Conservation (phyloP, 2,888 invertebrate genomes). For the Oscheius sp. region DNA sequence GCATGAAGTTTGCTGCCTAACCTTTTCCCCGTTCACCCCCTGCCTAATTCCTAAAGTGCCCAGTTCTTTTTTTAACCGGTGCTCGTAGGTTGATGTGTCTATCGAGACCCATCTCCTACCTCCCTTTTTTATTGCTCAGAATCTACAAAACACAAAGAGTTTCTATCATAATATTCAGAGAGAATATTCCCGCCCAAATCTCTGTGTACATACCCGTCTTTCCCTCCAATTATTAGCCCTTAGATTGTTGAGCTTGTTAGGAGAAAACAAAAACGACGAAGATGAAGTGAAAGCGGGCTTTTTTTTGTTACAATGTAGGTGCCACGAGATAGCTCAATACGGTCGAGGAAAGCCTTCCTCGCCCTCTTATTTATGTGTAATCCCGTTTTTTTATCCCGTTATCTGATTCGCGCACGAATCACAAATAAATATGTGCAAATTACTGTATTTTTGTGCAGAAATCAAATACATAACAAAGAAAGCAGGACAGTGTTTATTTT, state of each 20-base stretch:
- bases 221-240: not conserved
- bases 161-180: conserved; percentile 23
- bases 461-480: too few species aligned
- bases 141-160: conserved; percentile 19
- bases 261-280: not conserved
- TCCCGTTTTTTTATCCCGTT: not conserved
- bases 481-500: too few species aligned
- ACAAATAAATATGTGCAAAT: conserved; percentile 2
- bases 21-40: not conserved
- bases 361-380: conserved; percentile 24
- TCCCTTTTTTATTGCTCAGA: conserved; percentile 27
- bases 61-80: conserved; percentile 22
- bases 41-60: conserved; percentile 26
- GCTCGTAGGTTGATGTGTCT: conserved; percentile 4
- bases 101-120: not conserved
- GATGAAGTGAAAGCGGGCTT: conserved; percentile 23
- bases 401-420: conserved; percentile 17
- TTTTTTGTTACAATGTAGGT: conserved; percentile 26
- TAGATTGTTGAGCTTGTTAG: not conserved
- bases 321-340: conserved; percentile 35
- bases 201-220: conserved; percentile 36
- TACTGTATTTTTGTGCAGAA: not conserved
- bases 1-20: conserved; percentile 55
- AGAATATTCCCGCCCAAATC: conserved; percentile 23
- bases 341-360: not conserved